These are phyloP conservation scores for Hydropotes inermis DNA, from an alignment of 2,113 vertebrate genomes.

Conservation along the genomic window DNA sequence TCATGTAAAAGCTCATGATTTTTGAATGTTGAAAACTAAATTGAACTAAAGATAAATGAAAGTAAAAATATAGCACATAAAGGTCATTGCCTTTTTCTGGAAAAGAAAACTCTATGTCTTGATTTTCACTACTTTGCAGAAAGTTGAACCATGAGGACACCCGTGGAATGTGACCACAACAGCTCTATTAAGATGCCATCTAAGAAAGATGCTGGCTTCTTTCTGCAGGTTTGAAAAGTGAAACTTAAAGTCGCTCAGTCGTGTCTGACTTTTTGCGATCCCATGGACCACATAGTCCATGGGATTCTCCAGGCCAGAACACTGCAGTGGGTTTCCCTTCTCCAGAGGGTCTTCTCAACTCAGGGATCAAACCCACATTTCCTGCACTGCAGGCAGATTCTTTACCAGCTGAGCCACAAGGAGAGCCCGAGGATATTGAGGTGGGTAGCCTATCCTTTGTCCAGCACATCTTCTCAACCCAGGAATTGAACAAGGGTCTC, in stretches of 20 bases:
- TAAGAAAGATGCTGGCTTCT: not conserved
- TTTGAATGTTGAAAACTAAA: not conserved
- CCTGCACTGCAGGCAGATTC: not conserved
- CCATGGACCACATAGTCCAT: not conserved
- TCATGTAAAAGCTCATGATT: not conserved
- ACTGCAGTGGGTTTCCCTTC: not conserved
- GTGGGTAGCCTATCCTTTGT: not conserved
- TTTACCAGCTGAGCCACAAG: not conserved
- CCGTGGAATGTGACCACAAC: not conserved
- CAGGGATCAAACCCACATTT: not conserved
- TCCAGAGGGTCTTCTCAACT: not conserved
- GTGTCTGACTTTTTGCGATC: not conserved
- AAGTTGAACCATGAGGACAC: not conserved
- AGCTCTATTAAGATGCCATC: not conserved
- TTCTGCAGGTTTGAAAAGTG: not conserved
- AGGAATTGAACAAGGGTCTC: no score
- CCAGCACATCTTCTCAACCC: not conserved
- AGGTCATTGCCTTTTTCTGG: not conserved
- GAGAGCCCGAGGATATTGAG: not conserved
- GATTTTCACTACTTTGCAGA: not conserved
- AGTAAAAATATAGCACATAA: not conserved
- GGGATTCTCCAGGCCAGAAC: not conserved
- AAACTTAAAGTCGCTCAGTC: not conserved
- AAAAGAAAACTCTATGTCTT: not conserved
- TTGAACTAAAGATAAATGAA: conserved; percentile 9